Conservation (phyloP, 1,140 invertebrate species). For the Pomacea maculata region DNA sequence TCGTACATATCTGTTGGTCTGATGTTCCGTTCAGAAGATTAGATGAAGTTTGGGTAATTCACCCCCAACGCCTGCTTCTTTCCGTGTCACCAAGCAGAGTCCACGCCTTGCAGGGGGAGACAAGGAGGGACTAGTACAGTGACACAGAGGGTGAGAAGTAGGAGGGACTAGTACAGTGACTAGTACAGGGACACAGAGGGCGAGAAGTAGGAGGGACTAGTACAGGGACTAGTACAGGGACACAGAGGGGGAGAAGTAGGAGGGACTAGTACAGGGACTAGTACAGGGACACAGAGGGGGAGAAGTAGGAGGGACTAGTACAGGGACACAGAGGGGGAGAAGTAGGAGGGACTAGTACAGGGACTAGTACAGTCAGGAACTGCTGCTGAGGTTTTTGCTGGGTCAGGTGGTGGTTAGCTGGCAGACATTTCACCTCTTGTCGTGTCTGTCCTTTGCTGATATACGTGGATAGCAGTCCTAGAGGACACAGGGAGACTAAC, state of each 20-base stretch:
- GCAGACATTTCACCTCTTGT: too few species aligned
- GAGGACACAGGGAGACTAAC: too few species aligned
- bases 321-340: neutral
- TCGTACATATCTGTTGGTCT: neutral
- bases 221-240: neutral
- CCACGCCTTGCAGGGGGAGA: neutral
- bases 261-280: too few species aligned
- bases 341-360: neutral
- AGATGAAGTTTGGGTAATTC: neutral
- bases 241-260: neutral
- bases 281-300: neutral
- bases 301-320: neutral
- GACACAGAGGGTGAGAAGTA: neutral
- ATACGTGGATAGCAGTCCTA: too few species aligned
- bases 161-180: neutral
- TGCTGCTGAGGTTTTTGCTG: too few species aligned
- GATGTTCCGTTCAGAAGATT: neutral
- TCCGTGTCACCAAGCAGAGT: neutral
- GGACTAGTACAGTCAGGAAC: neutral
- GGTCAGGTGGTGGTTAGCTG: too few species aligned
- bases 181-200: neutral
- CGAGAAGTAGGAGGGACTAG: neutral
- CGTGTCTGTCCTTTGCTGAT: too few species aligned
- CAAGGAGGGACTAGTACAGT: neutral
- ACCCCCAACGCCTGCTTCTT: neutral